Evolutionary conservation across 2,888 invertebrate genomes (phyloP).

Genomic region (Trachelus iudaicus): DNA sequence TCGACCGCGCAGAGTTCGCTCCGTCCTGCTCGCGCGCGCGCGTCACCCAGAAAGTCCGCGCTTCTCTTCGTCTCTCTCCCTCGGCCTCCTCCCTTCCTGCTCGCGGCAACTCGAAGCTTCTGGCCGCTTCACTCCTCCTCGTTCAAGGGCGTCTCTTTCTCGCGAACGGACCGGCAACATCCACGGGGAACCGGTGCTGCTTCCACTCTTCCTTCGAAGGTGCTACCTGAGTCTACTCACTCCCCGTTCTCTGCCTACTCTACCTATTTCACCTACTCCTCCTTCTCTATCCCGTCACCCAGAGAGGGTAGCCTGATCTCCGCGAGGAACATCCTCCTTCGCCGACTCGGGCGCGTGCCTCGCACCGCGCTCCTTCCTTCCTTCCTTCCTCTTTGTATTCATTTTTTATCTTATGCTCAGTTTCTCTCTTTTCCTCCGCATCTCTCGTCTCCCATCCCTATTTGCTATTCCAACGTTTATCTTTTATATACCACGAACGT

Average conservation of each 20-base stretch:
- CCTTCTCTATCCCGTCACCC: constrained; percentile 8
- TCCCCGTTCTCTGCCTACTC: constrained; percentile 19
- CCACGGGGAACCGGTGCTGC: constrained; percentile 16
- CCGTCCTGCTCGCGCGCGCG: constrained; percentile 45
- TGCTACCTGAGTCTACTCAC: neutral
- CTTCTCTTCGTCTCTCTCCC: neutral
- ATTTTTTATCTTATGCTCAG: constrained; percentile 17
- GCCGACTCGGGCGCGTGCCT: neutral
- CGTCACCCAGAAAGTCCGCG: constrained; percentile 52
- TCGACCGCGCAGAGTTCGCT: constrained; percentile 16
- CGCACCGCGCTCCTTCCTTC: neutral
- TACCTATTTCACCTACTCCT: constrained; percentile 16
- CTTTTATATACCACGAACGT: neutral
- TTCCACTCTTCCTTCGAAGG: neutral
- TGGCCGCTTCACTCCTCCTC: constrained; percentile 49
- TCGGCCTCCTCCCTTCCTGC: neutral
- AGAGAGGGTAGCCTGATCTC: constrained; percentile 22
- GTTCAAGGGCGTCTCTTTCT: constrained; percentile 59
- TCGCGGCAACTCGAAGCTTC: constrained; percentile 22
- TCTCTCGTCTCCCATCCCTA: constrained; percentile 6
- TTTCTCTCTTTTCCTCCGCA: neutral
- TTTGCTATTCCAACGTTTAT: constrained; percentile 9
- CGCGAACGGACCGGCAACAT: constrained; percentile 30
- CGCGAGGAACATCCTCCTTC: constrained; percentile 4
- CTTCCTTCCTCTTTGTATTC: neutral